Conservation (phyloP, 2,797 vertebrate species). For the Mormyrus hasselquistii region DNA sequence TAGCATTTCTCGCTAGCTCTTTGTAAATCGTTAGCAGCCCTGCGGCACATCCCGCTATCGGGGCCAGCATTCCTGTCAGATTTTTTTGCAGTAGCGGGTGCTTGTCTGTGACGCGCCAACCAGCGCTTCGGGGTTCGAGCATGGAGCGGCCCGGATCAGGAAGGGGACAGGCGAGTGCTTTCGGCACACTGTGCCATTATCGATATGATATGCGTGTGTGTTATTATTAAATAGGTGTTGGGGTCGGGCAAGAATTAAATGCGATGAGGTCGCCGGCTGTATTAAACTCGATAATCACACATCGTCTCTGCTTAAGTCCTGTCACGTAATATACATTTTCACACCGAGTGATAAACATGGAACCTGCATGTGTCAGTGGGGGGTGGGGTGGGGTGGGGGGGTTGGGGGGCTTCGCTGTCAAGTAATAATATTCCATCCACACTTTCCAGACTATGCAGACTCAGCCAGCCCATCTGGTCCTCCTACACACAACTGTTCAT, state of each 20-base stretch:
- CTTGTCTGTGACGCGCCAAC: background rate
- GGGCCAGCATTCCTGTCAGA: background rate
- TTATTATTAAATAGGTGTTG: background rate
- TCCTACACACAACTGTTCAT: conserved; percentile 29
- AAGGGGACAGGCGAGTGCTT: background rate
- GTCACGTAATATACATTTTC: background rate
- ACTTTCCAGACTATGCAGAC: background rate
- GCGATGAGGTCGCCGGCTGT: background rate
- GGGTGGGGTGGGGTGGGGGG: no score
- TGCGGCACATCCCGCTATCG: background rate
- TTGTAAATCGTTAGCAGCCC: background rate
- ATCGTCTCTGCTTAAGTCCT: background rate
- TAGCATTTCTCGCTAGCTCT: background rate
- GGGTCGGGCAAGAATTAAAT: conserved; percentile 15
- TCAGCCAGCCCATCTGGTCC: conserved; percentile 30
- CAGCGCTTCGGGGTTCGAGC: background rate
- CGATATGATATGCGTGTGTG: background rate
- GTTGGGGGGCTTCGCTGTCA: background rate
- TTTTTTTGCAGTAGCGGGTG: background rate
- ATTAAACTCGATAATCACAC: background rate
- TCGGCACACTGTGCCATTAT: background rate
- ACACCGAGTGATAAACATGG: background rate
- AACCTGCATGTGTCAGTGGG: background rate
- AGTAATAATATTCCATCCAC: background rate
- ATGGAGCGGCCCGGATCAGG: background rate